Base-by-base conservation (phyloP, 2,113 vertebrate genomes). In the Dolichotis patagonum region DNA sequence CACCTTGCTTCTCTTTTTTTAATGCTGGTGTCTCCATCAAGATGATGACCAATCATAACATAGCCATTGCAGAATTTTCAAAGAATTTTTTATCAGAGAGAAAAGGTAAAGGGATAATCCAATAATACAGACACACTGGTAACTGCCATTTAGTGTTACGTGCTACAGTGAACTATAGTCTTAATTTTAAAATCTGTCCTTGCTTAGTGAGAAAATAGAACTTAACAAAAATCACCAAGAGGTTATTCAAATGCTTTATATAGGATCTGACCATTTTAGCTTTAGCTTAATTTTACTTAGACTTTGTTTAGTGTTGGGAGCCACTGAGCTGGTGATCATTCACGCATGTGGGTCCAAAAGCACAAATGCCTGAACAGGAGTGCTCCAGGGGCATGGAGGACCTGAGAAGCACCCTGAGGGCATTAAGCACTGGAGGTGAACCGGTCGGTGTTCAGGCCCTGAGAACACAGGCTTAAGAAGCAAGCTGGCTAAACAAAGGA, bases 201-300 rank as follows among this genome's bases (percentile, higher is more conserved):
- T 52, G 58, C 28, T 46, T 46, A 46, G 46, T 78, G 81, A 96
- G 58, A 77, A 88, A 43, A 95, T 69, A 24, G 65, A 85, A 63
- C 49, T 60, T 63, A 88, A 49, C n/a, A 94, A 94, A 95, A 88
- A 69, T 83, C 83, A 56, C 38, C 71, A 85, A 65, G 46, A 94
- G 24, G 71, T 94, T 62, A 71, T 82, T 83, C 6, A 63, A 92
- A 75, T 63, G 11, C 85, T 84, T 73, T 16, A 67, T 26, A 19
- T 86, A 30, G 12, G 95, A 95, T 91, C 17, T 8, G 46, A 62
- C 60, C 80, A 43, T 58, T 91, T 96, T 83, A 91, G 52, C 38
- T 93, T 87, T 84, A 90, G 35, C 7, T 67, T 82, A 54, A 4
- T 20, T 87, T 90, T 46, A 80, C 77, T 89, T 91, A 94, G 43